Evolutionary conservation across 2,113 vertebrate species (phyloP), one percentile per base, ranked within the genome.

Genomic region (Protobothrops flavoviridis): DNA sequence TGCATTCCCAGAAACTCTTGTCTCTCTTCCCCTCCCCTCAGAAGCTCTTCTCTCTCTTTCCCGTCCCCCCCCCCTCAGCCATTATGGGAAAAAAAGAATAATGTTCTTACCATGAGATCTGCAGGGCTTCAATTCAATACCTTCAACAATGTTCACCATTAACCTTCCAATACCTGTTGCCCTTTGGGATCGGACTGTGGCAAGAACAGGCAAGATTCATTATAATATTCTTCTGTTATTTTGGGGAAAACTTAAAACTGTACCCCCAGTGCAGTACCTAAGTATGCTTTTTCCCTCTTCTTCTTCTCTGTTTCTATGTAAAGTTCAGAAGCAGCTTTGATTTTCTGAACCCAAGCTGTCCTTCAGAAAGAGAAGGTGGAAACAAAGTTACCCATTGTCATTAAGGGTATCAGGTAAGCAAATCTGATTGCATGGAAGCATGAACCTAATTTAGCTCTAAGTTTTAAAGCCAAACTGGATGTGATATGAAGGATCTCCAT

Each of bases 281-380:
- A 97, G 96, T 99, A 99, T 0, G 99, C 99, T 90, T 99, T 99
- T 96, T 99, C 99, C 52, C 99, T 97, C 97, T 99, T 99, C 98
- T 99, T 99, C 96, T 99, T 99, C 97, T 99, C 99, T 0, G 99
- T 99, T 97, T 99, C 99, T 87, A 99, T 99, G 97, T 99, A 99
- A 94, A 99, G 98, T 86, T 99, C 99, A 7, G 99, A 99, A 12
- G 99, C 99, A 2, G 99, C 99, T 96, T 99, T 99, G 92, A 99
- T 99, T 95, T 99, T 99, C 98, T 99, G 99, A 94, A 99, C 99
- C 99, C 99, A 99, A 55, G 99, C 99, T 5, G 99, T 99, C 98
- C 99, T 99, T 97, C 86, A 95, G 13, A 56, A 95, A 93, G 87
- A 94, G 93, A 95, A 96, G 64, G 87, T 10, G 57, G 21, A 85